phyloP scores from a whole-genome alignment of 2,113 vertebrate genomes.

The Planiliza haematocheilus region DNA sequence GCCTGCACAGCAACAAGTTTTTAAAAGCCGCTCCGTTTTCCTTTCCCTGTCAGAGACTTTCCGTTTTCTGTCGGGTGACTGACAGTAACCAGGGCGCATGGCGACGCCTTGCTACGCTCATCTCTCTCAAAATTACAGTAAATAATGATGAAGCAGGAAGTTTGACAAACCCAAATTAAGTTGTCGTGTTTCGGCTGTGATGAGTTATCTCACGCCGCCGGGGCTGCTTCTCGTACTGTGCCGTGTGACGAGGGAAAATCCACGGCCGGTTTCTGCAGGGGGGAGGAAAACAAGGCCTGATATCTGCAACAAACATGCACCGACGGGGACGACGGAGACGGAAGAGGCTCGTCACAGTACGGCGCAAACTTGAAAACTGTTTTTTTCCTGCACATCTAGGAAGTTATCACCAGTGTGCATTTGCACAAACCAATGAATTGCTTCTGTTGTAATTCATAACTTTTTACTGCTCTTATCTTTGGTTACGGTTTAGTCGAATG shows the following conservation, averaged over 20 bases:
- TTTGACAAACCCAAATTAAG: slow-evolving; percentile 59
- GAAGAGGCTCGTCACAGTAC: not conserved
- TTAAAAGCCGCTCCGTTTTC: not conserved
- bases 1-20: not conserved
- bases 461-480: slow-evolving; percentile 11
- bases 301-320: slow-evolving; percentile 34
- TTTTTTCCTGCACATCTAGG: not conserved
- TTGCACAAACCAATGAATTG: slow-evolving; percentile 32
- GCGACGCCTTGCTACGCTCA: not conserved
- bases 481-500: slow-evolving; percentile 1
- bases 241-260: slow-evolving; percentile 3
- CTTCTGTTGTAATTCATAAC: not conserved
- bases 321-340: not conserved
- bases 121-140: slow-evolving; percentile 23
- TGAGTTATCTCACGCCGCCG: slow-evolving; percentile 43
- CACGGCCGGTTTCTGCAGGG: not conserved
- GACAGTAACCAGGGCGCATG: slow-evolving; percentile 21
- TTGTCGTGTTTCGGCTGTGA: slow-evolving; percentile 43
- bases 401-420: slow-evolving; percentile 18
- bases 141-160: slow-evolving; percentile 51
- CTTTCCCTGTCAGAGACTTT: not conserved
- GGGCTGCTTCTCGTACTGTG: slow-evolving; percentile 14
- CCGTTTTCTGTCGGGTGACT: slow-evolving; percentile 23
- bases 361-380: not conserved
- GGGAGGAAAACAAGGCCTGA: slow-evolving; percentile 29